Evolutionary conservation across 1,140 invertebrate species (phyloP), one percentile per base, ranked within the genome.

Genomic region (Pseudomyrmex concolor): DNA sequence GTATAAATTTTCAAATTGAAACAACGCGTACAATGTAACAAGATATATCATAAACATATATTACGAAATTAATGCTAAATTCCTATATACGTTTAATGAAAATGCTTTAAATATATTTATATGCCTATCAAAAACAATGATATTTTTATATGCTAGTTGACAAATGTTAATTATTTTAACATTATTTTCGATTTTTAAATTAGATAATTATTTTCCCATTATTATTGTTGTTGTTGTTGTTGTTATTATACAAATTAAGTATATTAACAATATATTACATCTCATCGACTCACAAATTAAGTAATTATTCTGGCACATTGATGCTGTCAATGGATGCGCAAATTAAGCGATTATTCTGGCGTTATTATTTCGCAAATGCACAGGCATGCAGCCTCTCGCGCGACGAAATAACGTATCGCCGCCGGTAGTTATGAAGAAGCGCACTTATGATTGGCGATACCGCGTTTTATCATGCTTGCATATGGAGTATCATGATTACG

Each of bases 381-480:
- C 25, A 4, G 3, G 25, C 25, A 34, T 34, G 19, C 34, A 43
- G 54, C 22, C 45, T 34, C 34, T 34, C 34, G 34, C 34, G 63
- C 50, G 50, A 51, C 60, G 60, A 17, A 76, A 54, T 67, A 66
- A 54, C 71, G 34, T 34, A n/a, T 59, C 63, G 74, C 19, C 19
- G 51, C 54, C 66, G 76, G 43, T 80, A 19, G 66, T 12, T 59
- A 50, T 34, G 34, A 57, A 70, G n/a, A 60, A 34, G 59, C 51
- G 64, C 51, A 34, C 13, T 22, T 48, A 70, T 54, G 34, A 34
- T 50, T 59, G 74, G 48, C 51, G 19, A 71, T 70, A 54, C 54
- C 59, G 55, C 66, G 19, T 80, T 80, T 80, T 71, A 80, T 80
- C 76, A 60, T 59, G 43, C 76, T 70, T 48, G 76, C 43, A 48